Conservation (phyloP, 1,140 invertebrate species). For the Drosophila leontia region DNA sequence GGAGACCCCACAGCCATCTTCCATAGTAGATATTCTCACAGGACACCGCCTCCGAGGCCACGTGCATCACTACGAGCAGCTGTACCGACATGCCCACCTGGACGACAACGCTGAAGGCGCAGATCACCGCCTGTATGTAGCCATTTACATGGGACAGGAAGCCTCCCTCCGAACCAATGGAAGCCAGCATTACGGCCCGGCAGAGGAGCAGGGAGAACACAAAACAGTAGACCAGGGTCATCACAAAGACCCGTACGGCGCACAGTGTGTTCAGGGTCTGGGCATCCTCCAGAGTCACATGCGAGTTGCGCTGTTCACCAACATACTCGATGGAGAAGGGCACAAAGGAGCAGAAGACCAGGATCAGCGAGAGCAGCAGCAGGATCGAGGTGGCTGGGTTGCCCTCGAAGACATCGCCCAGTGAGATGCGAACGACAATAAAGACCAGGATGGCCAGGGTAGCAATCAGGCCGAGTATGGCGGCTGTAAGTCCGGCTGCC, state of each 20-base stretch:
- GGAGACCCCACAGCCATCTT: constrained; percentile 83
- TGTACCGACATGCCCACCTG: constrained; percentile 86
- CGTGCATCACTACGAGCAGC: constrained; percentile 82
- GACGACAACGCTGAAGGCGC: constrained; percentile 87
- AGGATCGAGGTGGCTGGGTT: constrained; percentile 85
- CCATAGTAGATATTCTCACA: constrained; percentile 85
- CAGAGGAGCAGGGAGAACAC: constrained; percentile 87
- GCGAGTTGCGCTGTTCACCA: constrained; percentile 77
- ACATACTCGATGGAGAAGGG: constrained; percentile 86
- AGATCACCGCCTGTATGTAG: constrained; percentile 86
- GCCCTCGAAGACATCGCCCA: constrained; percentile 86
- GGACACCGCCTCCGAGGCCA: constrained; percentile 78
- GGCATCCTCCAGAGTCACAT: constrained; percentile 80
- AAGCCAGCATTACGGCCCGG: constrained; percentile 87
- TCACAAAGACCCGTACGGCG: constrained; percentile 79
- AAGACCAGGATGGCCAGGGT: constrained; percentile 86
- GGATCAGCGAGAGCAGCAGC: constrained; percentile 85
- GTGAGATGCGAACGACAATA: constrained; percentile 84
- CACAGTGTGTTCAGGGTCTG: constrained; percentile 77
- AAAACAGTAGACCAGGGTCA: constrained; percentile 86
- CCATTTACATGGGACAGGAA: constrained; percentile 88
- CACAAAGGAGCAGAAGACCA: constrained; percentile 86
- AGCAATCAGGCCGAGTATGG: constrained; percentile 85
- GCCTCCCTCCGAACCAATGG: constrained; percentile 86
- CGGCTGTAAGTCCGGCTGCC: constrained; percentile 85